Conservation (phyloP, 2,888 invertebrate genomes). For the Apodemia mormo region DNA sequence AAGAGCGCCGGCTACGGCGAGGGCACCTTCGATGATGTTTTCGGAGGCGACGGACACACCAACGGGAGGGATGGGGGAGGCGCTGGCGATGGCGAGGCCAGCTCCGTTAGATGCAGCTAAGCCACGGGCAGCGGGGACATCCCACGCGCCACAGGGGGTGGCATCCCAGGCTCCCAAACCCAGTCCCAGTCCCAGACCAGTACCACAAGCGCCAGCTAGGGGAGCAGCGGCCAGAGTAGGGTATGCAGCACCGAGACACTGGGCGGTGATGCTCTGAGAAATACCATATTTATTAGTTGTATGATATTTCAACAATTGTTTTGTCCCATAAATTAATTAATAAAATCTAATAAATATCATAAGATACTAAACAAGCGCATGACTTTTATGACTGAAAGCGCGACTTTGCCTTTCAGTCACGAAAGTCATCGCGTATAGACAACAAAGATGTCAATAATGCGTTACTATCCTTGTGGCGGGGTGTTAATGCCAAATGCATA, state of each 20-base stretch:
- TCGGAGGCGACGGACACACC: constrained; percentile 49
- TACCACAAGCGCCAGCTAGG: constrained; percentile 16
- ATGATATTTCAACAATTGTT: too few species aligned
- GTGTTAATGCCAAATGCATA: too few species aligned
- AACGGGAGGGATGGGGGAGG: constrained; percentile 29
- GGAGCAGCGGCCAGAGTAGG: constrained; percentile 22
- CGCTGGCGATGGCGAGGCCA: constrained; percentile 35
- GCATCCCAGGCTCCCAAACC: background rate
- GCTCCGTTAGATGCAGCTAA: background rate
- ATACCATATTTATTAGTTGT: background rate
- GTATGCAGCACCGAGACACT: constrained; percentile 27
- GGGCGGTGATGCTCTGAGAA: constrained; percentile 34
- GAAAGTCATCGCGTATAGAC: too few species aligned
- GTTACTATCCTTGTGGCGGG: too few species aligned
- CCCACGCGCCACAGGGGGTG: background rate
- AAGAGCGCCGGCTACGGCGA: constrained; percentile 42
- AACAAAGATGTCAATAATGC: too few species aligned
- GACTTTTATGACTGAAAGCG: too few species aligned
- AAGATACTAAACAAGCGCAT: too few species aligned
- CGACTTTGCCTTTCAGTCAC: too few species aligned
- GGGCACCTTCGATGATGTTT: constrained; percentile 43
- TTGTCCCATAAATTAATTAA: too few species aligned
- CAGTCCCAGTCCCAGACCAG: background rate
- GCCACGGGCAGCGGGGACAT: background rate
- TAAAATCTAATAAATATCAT: too few species aligned